Evolutionary conservation across 2,797 vertebrate genomes (phyloP).

Genomic region (Rhincodon typus): DNA sequence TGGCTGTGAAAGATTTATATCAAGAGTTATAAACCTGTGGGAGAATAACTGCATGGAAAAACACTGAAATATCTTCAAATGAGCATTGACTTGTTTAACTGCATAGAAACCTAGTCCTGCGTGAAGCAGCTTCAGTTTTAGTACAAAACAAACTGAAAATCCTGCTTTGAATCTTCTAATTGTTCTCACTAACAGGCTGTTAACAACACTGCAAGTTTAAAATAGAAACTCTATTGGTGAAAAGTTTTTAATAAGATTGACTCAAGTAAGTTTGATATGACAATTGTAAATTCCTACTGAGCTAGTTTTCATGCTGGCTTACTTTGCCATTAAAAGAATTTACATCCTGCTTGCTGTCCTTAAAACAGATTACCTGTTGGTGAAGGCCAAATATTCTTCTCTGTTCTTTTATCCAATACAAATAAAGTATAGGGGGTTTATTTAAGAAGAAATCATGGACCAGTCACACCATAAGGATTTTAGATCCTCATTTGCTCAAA

Average conservation of each 20-base stretch:
- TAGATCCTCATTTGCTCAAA: neutral
- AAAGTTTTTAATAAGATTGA: neutral
- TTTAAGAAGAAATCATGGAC: neutral
- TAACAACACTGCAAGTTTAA: neutral
- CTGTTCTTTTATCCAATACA: neutral
- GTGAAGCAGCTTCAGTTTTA: neutral
- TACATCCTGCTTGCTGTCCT: neutral
- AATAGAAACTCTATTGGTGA: neutral
- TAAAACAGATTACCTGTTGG: neutral
- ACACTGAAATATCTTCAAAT: neutral
- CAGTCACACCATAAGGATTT: neutral
- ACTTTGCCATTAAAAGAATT: neutral
- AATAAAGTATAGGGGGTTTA: neutral
- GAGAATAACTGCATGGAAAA: neutral
- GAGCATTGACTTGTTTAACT: neutral
- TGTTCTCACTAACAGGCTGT: neutral
- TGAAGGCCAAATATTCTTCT: neutral
- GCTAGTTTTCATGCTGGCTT: neutral
- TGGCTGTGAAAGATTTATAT: neutral
- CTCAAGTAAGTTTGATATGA: neutral
- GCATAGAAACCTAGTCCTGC: neutral
- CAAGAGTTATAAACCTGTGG: neutral
- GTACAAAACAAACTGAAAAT: neutral
- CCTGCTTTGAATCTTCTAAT: neutral
- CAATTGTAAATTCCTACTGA: neutral